Evolutionary conservation across 2,888 invertebrate genomes (phyloP).

Genomic region (Mythimna impura): DNA sequence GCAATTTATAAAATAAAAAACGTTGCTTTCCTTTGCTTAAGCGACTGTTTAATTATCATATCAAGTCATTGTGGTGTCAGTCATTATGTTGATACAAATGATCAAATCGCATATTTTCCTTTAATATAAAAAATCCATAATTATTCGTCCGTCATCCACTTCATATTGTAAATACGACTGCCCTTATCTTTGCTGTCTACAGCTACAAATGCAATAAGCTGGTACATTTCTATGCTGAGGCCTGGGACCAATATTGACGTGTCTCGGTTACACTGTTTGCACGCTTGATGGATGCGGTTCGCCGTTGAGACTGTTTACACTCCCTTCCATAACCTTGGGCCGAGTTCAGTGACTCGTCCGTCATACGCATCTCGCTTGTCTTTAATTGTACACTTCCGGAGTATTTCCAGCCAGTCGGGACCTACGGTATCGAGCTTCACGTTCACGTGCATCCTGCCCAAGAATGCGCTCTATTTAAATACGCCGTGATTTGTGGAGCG

Average conservation of each 20-base stretch:
- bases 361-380: slow-evolving; percentile 74
- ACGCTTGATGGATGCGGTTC: slow-evolving; percentile 82
- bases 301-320: slow-evolving; percentile 76
- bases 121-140: slow-evolving; percentile 45
- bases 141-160: slow-evolving; percentile 57
- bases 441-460: slow-evolving; percentile 78
- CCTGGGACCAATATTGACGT: slow-evolving; percentile 78
- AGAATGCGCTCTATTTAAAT: slow-evolving; percentile 69
- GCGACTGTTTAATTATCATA: slow-evolving; percentile 10
- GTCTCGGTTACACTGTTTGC: slow-evolving; percentile 83
- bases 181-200: slow-evolving; percentile 70
- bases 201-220: slow-evolving; percentile 71
- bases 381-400: slow-evolving; percentile 85
- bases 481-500: slow-evolving; percentile 58
- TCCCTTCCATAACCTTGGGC: slow-evolving; percentile 83
- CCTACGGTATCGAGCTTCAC: slow-evolving; percentile 78
- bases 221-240: slow-evolving; percentile 38
- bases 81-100: slow-evolving; percentile 22
- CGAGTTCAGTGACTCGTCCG: slow-evolving; percentile 83
- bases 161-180: slow-evolving; percentile 50
- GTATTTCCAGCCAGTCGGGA: slow-evolving; percentile 81
- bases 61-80: slow-evolving; percentile 1
- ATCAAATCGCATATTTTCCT: slow-evolving; percentile 10
- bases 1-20: slow-evolving; percentile 31
- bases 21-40: slow-evolving; percentile 24